Conservation (phyloP, 2,888 invertebrate species). For the Noctua janthina region DNA sequence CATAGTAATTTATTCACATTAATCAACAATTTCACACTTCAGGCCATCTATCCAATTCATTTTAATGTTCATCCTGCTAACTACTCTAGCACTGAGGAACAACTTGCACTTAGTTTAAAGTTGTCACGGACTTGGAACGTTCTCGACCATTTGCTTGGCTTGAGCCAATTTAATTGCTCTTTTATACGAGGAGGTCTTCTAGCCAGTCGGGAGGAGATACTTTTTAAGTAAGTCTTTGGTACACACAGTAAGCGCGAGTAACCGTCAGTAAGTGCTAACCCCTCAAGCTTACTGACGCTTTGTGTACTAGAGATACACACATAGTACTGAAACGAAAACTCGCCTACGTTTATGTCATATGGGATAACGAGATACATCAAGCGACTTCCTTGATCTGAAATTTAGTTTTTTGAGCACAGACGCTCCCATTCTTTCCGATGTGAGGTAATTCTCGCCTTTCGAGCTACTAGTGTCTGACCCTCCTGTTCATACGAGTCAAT, state of each 20-base stretch:
- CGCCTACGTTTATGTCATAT: too few species aligned
- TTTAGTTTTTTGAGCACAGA: background rate
- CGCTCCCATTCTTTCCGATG: background rate
- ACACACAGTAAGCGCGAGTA: too few species aligned
- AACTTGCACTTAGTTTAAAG: slow-evolving; percentile 51
- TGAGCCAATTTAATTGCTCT: slow-evolving; percentile 33
- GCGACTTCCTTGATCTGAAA: background rate
- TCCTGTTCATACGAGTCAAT: background rate
- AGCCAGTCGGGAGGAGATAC: background rate
- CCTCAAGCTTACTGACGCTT: too few species aligned
- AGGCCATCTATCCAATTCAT: slow-evolving; percentile 42
- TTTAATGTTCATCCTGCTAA: slow-evolving; percentile 39
- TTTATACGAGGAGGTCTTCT: slow-evolving; percentile 5
- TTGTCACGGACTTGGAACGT: slow-evolving; percentile 26
- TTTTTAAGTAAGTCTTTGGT: background rate
- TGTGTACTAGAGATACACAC: background rate
- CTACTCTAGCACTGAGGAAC: slow-evolving; percentile 18
- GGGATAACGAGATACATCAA: too few species aligned
- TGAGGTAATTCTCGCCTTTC: background rate
- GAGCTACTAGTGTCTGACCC: background rate
- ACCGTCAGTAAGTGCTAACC: too few species aligned
- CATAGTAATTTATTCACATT: slow-evolving; percentile 30
- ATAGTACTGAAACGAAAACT: background rate
- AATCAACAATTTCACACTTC: slow-evolving; percentile 51
- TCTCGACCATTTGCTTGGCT: slow-evolving; percentile 32